Evolutionary conservation across 1,140 invertebrate genomes (phyloP).

Genomic region (Drosophila saltans): DNA sequence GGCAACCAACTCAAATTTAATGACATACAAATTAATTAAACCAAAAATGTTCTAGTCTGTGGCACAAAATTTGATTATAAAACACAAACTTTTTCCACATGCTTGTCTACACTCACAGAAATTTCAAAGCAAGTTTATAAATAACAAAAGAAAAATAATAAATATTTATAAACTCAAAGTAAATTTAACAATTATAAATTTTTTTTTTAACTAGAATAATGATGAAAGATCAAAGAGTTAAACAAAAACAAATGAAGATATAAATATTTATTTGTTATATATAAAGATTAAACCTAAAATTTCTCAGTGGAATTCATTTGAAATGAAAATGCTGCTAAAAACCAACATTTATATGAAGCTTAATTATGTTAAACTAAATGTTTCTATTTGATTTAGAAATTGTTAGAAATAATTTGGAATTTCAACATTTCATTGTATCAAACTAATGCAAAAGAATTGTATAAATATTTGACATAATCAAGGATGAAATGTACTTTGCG

Average conservation of each 20-base stretch:
- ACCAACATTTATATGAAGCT: neutral
- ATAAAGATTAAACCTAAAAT: too few relatives aligned
- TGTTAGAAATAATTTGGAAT: neutral
- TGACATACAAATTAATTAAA: constrained; percentile 79
- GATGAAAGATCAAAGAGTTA: too few relatives aligned
- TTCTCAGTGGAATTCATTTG: neutral
- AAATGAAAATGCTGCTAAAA: neutral
- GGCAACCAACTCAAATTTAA: constrained; percentile 57
- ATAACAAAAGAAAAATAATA: too few relatives aligned
- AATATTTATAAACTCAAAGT: too few relatives aligned
- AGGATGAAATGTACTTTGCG: too few relatives aligned
- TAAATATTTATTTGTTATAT: too few relatives aligned
- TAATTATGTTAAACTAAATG: neutral
- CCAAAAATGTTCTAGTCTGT: constrained; percentile 60
- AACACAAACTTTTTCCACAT: constrained; percentile 18
- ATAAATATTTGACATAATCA: too few relatives aligned
- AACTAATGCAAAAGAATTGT: too few relatives aligned
- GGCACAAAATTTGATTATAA: constrained; percentile 65
- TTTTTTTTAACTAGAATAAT: too few relatives aligned
- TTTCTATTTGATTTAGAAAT: neutral
- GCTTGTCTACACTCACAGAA: neutral
- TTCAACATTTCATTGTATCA: too few relatives aligned
- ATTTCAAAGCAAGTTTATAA: neutral
- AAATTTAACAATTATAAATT: too few relatives aligned
- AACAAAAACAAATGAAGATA: too few relatives aligned